These are phyloP conservation scores for Ornithorhynchus anatinus DNA, from an alignment of 2,113 vertebrate species.

Conservation along the genomic window DNA sequence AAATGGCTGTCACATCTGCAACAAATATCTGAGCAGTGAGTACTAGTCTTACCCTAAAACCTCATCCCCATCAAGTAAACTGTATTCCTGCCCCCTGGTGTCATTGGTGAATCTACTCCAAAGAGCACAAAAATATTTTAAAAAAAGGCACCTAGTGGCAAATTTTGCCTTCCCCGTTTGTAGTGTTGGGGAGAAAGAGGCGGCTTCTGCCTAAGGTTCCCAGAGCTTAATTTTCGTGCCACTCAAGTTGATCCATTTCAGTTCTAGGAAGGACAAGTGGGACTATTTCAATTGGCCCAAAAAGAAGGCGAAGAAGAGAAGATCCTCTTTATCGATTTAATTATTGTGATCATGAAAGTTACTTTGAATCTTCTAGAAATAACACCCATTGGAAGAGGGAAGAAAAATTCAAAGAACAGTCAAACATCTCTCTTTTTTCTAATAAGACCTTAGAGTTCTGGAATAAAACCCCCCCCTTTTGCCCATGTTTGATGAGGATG, in stretches of 20 bases:
- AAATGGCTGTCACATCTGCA: not conserved
- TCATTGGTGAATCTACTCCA: not conserved
- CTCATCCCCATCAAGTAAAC: not conserved
- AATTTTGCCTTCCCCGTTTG: not conserved
- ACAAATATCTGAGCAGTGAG: not conserved
- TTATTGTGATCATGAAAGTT: not conserved
- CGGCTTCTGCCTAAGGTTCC: not conserved
- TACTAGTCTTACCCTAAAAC: not conserved
- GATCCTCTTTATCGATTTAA: not conserved
- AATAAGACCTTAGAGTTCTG: not conserved
- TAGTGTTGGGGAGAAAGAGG: not conserved
- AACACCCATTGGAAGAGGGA: not conserved
- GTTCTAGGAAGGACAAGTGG: not conserved
- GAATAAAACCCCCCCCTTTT: not conserved
- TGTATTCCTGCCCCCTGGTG: not conserved
- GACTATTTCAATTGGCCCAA: not conserved
- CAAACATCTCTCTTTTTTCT: not conserved
- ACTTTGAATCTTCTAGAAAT: not conserved
- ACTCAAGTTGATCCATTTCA: not conserved
- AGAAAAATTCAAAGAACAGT: not conserved
- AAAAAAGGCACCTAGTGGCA: not conserved
- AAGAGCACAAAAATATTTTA: not conserved
- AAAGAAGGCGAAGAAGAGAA: rapidly evolving
- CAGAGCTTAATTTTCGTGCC: not conserved
- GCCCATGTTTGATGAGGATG: not conserved